Conservation (phyloP, 2,113 vertebrate genomes). For the Dicerorhinus sumatrensis region DNA sequence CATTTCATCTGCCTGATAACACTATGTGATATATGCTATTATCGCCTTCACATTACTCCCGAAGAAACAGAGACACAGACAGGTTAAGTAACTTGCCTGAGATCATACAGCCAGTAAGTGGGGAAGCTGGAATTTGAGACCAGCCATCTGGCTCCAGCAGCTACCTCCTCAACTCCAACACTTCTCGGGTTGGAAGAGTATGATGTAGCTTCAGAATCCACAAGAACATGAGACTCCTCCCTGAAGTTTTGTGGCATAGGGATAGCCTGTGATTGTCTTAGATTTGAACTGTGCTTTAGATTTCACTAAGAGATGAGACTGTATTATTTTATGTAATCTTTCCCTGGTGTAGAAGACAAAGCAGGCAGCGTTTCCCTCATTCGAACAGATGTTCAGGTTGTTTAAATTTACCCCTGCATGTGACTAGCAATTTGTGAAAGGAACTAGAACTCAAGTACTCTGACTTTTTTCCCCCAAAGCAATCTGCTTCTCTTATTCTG, state of each 20-base stretch:
- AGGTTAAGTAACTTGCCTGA: not conserved
- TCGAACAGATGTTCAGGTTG: not conserved
- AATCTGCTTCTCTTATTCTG: not conserved
- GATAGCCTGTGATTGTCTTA: not conserved
- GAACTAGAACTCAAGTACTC: not conserved
- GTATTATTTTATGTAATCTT: not conserved
- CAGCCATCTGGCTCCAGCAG: not conserved
- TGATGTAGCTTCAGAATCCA: not conserved
- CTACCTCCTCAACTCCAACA: not conserved
- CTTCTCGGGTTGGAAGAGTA: not conserved
- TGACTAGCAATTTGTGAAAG: not conserved
- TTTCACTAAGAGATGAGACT: not conserved
- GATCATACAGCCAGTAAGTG: too few relatives aligned
- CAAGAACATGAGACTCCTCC: not conserved
- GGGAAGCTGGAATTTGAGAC: not conserved
- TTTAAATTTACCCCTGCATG: not conserved
- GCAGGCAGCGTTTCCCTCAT: not conserved
- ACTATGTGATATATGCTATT: not conserved
- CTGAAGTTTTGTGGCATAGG: not conserved
- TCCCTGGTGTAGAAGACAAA: not conserved
- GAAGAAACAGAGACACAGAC: not conserved
- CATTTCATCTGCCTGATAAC: not conserved
- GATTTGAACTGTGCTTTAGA: not conserved
- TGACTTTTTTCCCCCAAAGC: not conserved
- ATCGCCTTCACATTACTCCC: not conserved